Evolutionary conservation across 2,797 vertebrate genomes (phyloP).

Genomic region (Protosalanx chinensis): DNA sequence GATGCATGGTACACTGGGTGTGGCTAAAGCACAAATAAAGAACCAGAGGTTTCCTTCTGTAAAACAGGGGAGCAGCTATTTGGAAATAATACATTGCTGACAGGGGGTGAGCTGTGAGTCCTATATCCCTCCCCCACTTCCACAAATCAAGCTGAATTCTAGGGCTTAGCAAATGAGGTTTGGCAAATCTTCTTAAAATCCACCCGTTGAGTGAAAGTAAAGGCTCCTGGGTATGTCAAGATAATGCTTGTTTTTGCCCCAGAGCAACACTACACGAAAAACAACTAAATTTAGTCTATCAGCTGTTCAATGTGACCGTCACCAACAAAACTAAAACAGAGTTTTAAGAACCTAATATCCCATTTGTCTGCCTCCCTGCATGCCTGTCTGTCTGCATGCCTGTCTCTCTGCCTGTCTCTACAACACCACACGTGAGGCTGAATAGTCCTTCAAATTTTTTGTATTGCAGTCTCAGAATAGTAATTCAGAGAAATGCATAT

Average conservation of each 20-base stretch:
- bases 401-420: no score
- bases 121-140: background rate
- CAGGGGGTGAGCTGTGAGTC: background rate
- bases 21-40: background rate
- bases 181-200: conserved; percentile 32
- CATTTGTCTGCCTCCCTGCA: no score
- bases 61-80: background rate
- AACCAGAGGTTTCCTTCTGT: background rate
- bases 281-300: background rate
- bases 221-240: conserved; percentile 9
- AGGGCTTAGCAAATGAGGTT: conserved; percentile 14
- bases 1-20: background rate
- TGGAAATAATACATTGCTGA: conserved; percentile 1
- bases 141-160: conserved; percentile 12
- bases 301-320: background rate
- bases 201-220: conserved; percentile 11
- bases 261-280: background rate
- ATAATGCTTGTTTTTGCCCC: background rate
- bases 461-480: background rate
- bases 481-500: background rate
- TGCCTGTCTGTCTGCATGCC: no score
- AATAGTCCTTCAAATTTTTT: conserved; percentile 1
- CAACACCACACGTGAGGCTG: background rate
- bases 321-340: no score
- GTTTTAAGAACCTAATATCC: no score